These are phyloP conservation scores for Cotesia congregata DNA, from an alignment of 2,888 invertebrate genomes.

Conservation along the genomic window DNA sequence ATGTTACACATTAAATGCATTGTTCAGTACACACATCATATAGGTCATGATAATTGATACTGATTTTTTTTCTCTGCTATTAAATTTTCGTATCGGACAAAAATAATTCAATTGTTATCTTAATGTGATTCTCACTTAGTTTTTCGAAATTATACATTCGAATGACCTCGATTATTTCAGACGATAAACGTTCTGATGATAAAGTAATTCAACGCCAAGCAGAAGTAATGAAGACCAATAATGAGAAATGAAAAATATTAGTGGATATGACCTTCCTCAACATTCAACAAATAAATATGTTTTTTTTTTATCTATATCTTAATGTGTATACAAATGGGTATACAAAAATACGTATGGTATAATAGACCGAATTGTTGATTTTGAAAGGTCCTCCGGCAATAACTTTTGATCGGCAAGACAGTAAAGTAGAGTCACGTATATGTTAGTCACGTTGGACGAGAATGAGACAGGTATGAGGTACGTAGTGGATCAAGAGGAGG, in stretches of 20 bases:
- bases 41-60: slow-evolving; percentile 68
- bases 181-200: too few species aligned
- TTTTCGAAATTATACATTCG: too few species aligned
- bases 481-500: neutral
- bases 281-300: neutral
- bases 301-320: slow-evolving; percentile 7
- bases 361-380: neutral
- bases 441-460: neutral
- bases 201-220: neutral
- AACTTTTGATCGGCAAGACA: slow-evolving; percentile 19
- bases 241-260: neutral
- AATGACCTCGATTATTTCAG: too few species aligned
- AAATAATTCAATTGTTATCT: neutral
- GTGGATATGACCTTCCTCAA: too few species aligned
- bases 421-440: slow-evolving; percentile 8
- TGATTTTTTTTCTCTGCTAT: too few species aligned
- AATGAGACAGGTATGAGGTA: slow-evolving; percentile 1
- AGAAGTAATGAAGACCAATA: neutral
- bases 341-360: neutral
- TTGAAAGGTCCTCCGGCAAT: slow-evolving; percentile 21
- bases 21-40: slow-evolving; percentile 52
- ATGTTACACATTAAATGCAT: slow-evolving; percentile 20
- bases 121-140: neutral
- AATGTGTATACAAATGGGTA: neutral
- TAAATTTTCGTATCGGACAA: neutral